These are phyloP conservation scores for Chelon auratus DNA, from an alignment of 2,797 vertebrate genomes.

Conservation along the genomic window DNA sequence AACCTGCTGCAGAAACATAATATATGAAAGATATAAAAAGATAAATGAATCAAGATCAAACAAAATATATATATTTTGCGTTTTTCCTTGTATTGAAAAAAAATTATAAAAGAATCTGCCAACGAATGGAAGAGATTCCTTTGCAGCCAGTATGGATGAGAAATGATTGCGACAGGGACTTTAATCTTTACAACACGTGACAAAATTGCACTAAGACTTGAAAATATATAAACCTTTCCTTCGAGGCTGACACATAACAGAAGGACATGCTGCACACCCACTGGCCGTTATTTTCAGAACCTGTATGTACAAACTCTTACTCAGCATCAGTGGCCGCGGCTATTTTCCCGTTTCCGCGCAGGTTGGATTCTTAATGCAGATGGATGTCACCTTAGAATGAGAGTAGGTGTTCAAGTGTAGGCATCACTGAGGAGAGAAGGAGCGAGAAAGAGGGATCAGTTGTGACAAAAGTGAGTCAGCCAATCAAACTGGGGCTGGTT, in stretches of 20 bases:
- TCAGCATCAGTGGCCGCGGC: slow-evolving; percentile 49
- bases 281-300: slow-evolving; percentile 38
- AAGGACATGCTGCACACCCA: slow-evolving; percentile 6
- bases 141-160: not conserved
- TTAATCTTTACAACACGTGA: not conserved
- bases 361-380: slow-evolving; percentile 49
- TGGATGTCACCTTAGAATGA: slow-evolving; percentile 54
- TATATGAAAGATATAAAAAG: not conserved
- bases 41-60: not conserved
- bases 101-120: too few species aligned
- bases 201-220: not conserved
- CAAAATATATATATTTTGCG: not conserved
- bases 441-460: slow-evolving; percentile 32
- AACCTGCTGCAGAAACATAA: too few species aligned
- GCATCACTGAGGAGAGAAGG: slow-evolving; percentile 37
- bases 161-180: slow-evolving; percentile 3
- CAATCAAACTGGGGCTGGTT: slow-evolving; percentile 36
- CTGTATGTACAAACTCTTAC: slow-evolving; percentile 35
- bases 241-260: slow-evolving; percentile 11
- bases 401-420: slow-evolving; percentile 54
- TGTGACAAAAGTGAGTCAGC: slow-evolving; percentile 66
- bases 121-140: not conserved
- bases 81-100: not conserved
- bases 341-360: slow-evolving; percentile 33
- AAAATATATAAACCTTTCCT: not conserved